A percentile compares a stretch with the other conserved stretches of the same genome.
These are phyloP conservation scores for Centropus unirufus DNA, from an alignment of 2,113 vertebrate genomes.

Conservation along the genomic window DNA sequence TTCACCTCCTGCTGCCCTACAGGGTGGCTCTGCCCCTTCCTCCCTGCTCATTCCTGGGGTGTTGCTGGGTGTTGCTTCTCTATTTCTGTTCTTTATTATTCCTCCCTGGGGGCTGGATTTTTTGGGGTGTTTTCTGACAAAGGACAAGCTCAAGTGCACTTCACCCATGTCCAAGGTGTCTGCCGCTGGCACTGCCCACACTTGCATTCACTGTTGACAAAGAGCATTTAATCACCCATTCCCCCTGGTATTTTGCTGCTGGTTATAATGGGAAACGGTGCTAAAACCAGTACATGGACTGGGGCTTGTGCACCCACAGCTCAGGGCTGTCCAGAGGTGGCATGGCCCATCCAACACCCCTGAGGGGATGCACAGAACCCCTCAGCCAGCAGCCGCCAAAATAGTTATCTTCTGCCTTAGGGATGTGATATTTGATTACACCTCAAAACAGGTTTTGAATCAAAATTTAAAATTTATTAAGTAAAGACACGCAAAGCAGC, in stretches of 20 bases:
- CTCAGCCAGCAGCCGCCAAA: neutral
- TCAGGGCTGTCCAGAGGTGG: neutral
- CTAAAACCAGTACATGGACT: neutral
- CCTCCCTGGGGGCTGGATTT: rapidly evolving
- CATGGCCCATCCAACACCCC: rapidly evolving
- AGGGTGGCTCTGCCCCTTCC: rapidly evolving
- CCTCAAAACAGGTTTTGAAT: too few relatives aligned
- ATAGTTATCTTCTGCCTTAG: too few relatives aligned
- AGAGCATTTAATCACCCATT: neutral
- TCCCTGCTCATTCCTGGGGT: neutral
- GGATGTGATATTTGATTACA: too few relatives aligned
- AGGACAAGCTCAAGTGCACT: neutral
- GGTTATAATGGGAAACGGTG: neutral
- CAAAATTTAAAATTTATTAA: too few relatives aligned
- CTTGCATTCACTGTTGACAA: neutral
- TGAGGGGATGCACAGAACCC: rapidly evolving
- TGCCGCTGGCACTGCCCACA: neutral
- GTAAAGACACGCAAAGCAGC: too few relatives aligned
- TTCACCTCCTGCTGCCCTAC: rapidly evolving
- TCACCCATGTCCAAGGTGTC: neutral
- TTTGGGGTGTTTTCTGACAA: neutral
- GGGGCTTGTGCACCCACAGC: too few relatives aligned
- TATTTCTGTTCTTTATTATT: neutral
- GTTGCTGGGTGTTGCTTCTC: neutral
- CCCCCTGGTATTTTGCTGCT: neutral